A percentile compares a stretch with the other conserved stretches of the same genome.
Evolutionary conservation across 2,888 invertebrate genomes (phyloP).

Genomic region (Lottia scabra): DNA sequence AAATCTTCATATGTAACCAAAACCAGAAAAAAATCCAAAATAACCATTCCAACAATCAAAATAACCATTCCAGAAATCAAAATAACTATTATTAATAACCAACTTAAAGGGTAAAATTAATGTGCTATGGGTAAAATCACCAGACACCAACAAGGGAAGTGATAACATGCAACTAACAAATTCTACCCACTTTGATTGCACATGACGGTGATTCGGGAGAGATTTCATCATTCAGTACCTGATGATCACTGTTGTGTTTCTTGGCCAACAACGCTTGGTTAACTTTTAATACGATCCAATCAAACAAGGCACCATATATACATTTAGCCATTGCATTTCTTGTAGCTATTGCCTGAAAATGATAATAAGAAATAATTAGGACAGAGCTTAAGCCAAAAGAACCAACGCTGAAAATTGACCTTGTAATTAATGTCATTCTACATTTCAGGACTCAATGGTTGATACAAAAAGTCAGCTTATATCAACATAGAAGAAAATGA

Average conservation of each 20-base stretch:
- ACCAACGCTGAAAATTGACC: too few species aligned
- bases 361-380: not conserved
- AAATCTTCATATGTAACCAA: not conserved
- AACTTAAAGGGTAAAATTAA: not conserved
- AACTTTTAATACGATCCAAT: conserved; percentile 97
- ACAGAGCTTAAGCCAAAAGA: too few species aligned
- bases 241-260: conserved; percentile 84
- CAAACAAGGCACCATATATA: conserved; percentile 94
- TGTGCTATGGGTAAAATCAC: not conserved
- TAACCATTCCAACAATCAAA: not conserved
- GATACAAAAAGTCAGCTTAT: too few species aligned
- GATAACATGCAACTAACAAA: not conserved
- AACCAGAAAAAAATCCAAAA: not conserved
- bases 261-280: conserved; percentile 94
- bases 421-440: too few species aligned
- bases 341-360: conserved; percentile 61
- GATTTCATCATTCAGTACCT: conserved; percentile 65
- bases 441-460: too few species aligned
- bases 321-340: conserved; percentile 97
- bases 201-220: not conserved
- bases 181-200: conserved; percentile 3
- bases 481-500: too few species aligned
- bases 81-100: not conserved
- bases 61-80: not conserved
- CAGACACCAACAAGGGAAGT: not conserved